Conservation (phyloP, 2,113 vertebrate species). For the Motacilla tschutschensis region DNA sequence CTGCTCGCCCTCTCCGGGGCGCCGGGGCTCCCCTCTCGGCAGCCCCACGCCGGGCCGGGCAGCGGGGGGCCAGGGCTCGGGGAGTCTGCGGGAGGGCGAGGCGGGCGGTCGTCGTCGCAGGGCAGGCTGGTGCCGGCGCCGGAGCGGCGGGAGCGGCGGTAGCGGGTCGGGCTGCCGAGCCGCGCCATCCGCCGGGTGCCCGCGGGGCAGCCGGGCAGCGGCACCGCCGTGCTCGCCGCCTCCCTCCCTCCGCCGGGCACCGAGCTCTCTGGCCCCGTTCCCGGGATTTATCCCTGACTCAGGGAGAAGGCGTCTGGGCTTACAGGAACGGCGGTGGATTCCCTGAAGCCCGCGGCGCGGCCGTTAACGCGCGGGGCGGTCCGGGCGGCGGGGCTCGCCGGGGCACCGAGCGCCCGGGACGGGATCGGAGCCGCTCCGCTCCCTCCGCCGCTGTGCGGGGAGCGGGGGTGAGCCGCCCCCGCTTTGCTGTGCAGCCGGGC, state of each 20-base stretch:
- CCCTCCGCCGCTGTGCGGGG: no score
- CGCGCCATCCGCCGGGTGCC: background rate
- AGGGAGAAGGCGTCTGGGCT: background rate
- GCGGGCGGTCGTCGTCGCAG: background rate
- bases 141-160: background rate
- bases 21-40: background rate
- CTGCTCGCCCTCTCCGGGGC: background rate
- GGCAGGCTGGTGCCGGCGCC: background rate
- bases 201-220: background rate
- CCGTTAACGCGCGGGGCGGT: background rate
- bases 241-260: background rate
- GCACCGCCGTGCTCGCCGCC: background rate
- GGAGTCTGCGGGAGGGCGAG: background rate
- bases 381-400: background rate
- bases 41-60: background rate
- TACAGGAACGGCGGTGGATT: background rate
- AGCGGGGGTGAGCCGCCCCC: background rate
- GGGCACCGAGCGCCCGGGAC: background rate
- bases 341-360: background rate
- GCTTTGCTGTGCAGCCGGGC: background rate
- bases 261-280: background rate
- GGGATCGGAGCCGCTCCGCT: background rate
- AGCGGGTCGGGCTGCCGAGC: background rate
- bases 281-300: background rate
- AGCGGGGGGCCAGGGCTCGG: background rate